Evolutionary conservation across 2,113 vertebrate genomes (phyloP).

Genomic region (Chlorodrepanis virens): DNA sequence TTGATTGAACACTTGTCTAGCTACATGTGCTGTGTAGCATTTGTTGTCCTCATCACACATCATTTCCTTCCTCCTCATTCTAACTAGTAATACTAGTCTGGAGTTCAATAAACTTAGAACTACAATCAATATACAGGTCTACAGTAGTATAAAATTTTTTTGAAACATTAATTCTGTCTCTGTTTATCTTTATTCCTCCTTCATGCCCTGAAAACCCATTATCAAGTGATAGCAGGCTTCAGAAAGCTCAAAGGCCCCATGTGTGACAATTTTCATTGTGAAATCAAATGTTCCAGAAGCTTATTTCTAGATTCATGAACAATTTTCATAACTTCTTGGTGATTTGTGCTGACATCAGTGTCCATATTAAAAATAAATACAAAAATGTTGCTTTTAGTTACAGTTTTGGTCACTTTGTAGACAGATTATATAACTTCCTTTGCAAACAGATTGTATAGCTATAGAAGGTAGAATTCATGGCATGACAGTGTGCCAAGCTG

Average conservation of each 20-base stretch:
- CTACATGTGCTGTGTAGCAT: background rate
- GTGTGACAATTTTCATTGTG: background rate
- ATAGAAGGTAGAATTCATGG: background rate
- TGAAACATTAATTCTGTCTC: background rate
- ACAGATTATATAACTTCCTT: background rate
- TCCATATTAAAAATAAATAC: background rate
- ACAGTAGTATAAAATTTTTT: background rate
- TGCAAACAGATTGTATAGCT: background rate
- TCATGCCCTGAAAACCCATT: background rate
- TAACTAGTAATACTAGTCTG: background rate
- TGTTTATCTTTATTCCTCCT: background rate
- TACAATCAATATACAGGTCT: background rate
- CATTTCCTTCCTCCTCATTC: background rate
- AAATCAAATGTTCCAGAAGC: background rate
- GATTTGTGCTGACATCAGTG: background rate
- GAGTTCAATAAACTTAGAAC: background rate
- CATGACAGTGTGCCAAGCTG: background rate
- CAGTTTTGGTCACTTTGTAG: background rate
- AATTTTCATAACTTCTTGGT: background rate
- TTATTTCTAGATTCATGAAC: background rate
- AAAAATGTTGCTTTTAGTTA: background rate
- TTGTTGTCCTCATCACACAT: background rate
- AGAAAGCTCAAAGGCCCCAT: background rate
- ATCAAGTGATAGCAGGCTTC: background rate
- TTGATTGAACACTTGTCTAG: background rate